Base-by-base conservation (phyloP, 1,140 invertebrate species). In the Cydia strobilella region DNA sequence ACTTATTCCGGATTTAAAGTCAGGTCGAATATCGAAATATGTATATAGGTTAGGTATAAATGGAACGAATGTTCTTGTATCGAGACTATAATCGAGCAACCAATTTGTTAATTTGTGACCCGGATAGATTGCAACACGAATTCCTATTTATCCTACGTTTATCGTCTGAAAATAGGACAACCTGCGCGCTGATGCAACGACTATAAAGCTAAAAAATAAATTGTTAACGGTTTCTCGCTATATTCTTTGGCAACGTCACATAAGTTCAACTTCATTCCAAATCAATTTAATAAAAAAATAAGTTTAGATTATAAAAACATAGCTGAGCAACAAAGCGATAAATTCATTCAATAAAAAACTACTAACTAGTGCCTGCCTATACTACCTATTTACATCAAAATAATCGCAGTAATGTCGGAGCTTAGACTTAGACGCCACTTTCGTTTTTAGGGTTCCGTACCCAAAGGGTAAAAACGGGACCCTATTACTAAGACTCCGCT, bases 181-280 rank as follows among this genome's bases (percentile, higher is more conserved):
- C 59, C 15, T 69, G 15, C n/a, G 2, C 3, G n/a, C 66, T 79
- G 75, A 75, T 76, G 76, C 71, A 80, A 80, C 62, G 39, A 54
- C 39, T 73, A 78, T 82, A 76, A 78, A 75, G 80, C 81, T 80
- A 81, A 84, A 83, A 77, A 74, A 81, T 80, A 80, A 78, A 78
- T 77, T 76, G 77, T 72, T 69, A 42, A 69, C 65, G 18, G 31
- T 27, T 69, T 20, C 31, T 15, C 65, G 1, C 31, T 69, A 35
- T 65, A 65, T 65, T 69, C 18, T 69, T 69, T 42, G 65, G 65
- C 35, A 69, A 39, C n/a, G n/a, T 6, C n/a, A 42, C n/a, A 69
- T 45, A 13, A 45, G 6, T 20, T 15, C 15, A 3, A 65, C 27
- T 25, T 35, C 25, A 18, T 69, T 35, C 18, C 15, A 35, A 69